Conservation (phyloP, 2,888 invertebrate species). For the Agelastica alni region DNA sequence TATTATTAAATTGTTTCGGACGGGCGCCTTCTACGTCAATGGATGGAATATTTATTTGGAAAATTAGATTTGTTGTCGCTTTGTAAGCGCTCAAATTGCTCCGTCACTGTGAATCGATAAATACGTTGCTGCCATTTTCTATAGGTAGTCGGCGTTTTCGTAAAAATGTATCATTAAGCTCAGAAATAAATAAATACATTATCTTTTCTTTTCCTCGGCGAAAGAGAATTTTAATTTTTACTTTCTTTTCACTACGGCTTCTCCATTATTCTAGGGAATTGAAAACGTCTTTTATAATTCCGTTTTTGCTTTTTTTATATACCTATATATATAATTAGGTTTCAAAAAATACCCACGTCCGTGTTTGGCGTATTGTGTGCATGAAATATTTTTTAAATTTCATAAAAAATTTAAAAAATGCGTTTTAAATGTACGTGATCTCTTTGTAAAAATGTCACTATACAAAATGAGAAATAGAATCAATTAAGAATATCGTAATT, state of each 20-base stretch:
- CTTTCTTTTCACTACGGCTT: conserved; percentile 34
- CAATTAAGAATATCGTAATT: too few relatives aligned
- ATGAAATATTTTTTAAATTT: conserved; percentile 2
- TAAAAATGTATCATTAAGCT: conserved; percentile 53
- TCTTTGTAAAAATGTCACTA: too few relatives aligned
- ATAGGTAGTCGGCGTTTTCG: conserved; percentile 49
- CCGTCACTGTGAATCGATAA: conserved; percentile 51
- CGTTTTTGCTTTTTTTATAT: conserved; percentile 9
- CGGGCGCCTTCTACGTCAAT: neutral
- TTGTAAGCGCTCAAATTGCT: conserved; percentile 51
- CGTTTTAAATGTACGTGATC: too few relatives aligned
- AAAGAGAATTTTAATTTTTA: conserved; percentile 37
- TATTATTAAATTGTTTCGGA: too few relatives aligned
- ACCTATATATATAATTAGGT: conserved; percentile 9
- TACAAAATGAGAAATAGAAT: too few relatives aligned
- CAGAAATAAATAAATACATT: conserved; percentile 52
- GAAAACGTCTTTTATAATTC: conserved; percentile 46
- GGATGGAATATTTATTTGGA: conserved; percentile 55
- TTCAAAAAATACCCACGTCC: conserved; percentile 9
- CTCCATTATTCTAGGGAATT: conserved; percentile 48
- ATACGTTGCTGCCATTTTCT: conserved; percentile 48
- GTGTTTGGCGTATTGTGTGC: conserved; percentile 6
- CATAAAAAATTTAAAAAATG: too few relatives aligned
- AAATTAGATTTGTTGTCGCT: conserved; percentile 58
- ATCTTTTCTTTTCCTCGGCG: conserved; percentile 40